Percentiles rank a stretch among this genome's conserved stretches.
Evolutionary conservation across 2,888 invertebrate species (phyloP).

Genomic region (Mesoligia furuncula): DNA sequence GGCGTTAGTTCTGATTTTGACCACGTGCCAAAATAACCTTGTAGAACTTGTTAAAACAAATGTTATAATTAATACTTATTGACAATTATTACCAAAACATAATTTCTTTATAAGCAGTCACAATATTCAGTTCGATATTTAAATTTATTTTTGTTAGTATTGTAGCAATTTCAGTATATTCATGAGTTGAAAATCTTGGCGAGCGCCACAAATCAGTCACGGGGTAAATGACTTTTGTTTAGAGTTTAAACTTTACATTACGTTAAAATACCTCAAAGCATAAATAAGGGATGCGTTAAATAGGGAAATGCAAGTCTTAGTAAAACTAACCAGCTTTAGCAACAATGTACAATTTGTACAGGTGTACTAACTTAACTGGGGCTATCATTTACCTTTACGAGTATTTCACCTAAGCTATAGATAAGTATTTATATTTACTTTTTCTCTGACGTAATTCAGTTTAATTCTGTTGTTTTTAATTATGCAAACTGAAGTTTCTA

Average conservation of each 20-base stretch:
- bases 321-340: not conserved
- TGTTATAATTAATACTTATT: not conserved
- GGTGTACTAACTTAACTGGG: not conserved
- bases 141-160: not conserved
- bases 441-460: not conserved
- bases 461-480: not conserved
- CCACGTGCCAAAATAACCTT: not conserved
- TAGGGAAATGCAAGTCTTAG: too few relatives aligned
- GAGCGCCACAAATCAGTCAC: not conserved
- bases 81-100: too few relatives aligned
- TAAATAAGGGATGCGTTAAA: not conserved
- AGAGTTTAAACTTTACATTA: slow-evolving; percentile 1
- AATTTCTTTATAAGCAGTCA: not conserved
- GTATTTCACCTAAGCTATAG: not conserved
- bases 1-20: not conserved
- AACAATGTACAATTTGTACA: not conserved
- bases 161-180: not conserved
- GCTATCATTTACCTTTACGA: not conserved
- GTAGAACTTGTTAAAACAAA: not conserved
- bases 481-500: not conserved
- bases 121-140: not conserved
- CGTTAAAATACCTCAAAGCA: not conserved
- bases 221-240: not conserved
- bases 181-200: not conserved
- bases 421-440: not conserved